Evolutionary conservation across 2,888 invertebrate species (phyloP), one percentile per base, ranked within the genome.

Genomic region (Drosophila diplacantha): DNA sequence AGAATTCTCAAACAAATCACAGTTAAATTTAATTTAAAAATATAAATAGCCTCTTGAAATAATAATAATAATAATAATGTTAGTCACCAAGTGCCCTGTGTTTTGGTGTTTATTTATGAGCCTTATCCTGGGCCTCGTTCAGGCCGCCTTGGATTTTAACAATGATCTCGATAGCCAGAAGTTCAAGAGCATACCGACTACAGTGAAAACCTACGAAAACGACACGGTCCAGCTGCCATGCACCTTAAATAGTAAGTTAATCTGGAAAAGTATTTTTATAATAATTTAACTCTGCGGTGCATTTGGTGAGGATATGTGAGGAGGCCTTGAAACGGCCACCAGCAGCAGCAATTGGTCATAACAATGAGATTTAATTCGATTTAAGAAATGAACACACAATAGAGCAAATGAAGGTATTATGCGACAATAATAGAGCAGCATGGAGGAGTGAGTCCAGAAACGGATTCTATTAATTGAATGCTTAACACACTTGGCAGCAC

Each of bases 211-310:
- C 5, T 92, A 91, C 69, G 93, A 94, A 86, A 94, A 95, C 79
- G 93, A 94, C 71, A 93, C 93, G 0, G 94, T 95, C 1, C 84
- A 94, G 24, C 88, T 96, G 64, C 95, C 95, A 0, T 96, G 95
- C 85, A 92, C 93, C 85, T 89, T 94, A 70, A 92, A 94, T 75
- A 92, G 94, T 92, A 90, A 92, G 90, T 86, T 22, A 6, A 24
- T 24, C 22, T 18, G 9, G 34, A 3, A 20, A 20, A 7, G 3
- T 20, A 38, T 24, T 44, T 16, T 18, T n/a, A 18, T 18, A 20
- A 20, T 18, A 20, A 22, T 3, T 3, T 6, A 41, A 3, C 9
- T 18, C 37, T 16, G 18, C 11, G 22, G 3, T 43, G 18, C 34
- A 57, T 16, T 26, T 34, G 14, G 16, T 12, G 43, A 11, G 16